Conservation (phyloP, 2,113 vertebrate genomes). For the Microcebus ravelobensis region DNA sequence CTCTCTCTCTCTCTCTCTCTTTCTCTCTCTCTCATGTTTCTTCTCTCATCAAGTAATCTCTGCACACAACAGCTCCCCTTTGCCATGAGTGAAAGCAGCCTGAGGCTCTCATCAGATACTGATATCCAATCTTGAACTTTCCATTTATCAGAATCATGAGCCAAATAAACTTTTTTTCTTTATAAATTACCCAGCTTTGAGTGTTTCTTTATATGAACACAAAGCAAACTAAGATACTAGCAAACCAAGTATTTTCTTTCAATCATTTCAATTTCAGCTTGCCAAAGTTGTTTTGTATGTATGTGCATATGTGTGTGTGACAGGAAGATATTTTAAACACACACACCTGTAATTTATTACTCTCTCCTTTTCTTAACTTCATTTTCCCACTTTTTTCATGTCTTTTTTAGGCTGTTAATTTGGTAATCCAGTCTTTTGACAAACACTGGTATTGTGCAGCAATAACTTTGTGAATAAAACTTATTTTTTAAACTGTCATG, state of each 20-base stretch:
- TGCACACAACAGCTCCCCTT: not conserved
- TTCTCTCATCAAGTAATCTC: not conserved
- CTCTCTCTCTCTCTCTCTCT: not conserved
- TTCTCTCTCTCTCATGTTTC: not conserved
- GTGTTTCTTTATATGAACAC: not conserved
- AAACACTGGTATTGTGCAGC: not conserved
- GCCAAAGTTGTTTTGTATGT: not conserved
- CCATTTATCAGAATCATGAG: not conserved
- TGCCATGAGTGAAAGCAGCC: not conserved
- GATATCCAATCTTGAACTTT: not conserved
- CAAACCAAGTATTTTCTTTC: not conserved
- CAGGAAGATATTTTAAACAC: not conserved
- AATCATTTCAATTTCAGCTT: conserved; percentile 53
- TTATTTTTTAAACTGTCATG: conserved; percentile 3
- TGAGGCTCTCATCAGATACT: not conserved
- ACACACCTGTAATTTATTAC: not conserved
- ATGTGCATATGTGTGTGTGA: not conserved
- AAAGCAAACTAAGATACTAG: not conserved
- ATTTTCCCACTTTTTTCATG: not conserved
- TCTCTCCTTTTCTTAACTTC: not conserved
- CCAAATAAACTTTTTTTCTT: not conserved
- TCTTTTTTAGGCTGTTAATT: not conserved
- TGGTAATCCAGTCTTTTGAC: not conserved
- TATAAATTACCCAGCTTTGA: not conserved
- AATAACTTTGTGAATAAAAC: conserved; percentile 17